Evolutionary conservation across 64 coral and sea anemone genomes (phyloP).

Genomic region (Actinia equina): DNA sequence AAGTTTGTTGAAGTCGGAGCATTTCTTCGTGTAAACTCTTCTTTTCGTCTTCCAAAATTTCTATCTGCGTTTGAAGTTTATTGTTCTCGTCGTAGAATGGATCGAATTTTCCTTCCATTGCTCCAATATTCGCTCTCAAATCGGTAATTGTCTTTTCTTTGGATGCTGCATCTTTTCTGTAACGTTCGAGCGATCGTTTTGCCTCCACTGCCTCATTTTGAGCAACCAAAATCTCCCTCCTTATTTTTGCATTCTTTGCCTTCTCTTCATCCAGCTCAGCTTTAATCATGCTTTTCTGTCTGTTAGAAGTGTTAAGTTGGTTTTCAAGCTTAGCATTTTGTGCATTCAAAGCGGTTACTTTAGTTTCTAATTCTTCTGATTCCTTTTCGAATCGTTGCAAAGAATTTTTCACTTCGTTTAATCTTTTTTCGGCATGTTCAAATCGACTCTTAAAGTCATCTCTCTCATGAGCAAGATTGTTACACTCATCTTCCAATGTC

Average conservation of each 20-base stretch:
- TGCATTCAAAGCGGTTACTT: conserved; percentile 65
- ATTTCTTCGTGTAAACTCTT: conserved; percentile 62
- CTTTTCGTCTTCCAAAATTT: conserved; percentile 86
- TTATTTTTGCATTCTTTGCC: conserved; percentile 51
- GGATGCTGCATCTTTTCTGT: conserved; percentile 52
- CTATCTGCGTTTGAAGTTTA: conserved; percentile 80
- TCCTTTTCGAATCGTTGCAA: conserved; percentile 68
- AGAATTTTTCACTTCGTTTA: conserved; percentile 56
- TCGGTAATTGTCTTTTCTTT: conserved; percentile 77
- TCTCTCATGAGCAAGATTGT: conserved; percentile 48
- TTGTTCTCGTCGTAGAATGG: conserved; percentile 85
- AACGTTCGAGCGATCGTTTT: conserved; percentile 58
- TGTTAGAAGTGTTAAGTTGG: conserved; percentile 57
- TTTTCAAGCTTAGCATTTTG: conserved; percentile 74
- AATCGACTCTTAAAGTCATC: conserved; percentile 79
- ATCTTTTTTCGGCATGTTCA: conserved; percentile 57
- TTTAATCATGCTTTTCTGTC: conserved; percentile 56
- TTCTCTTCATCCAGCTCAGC: conserved; percentile 77
- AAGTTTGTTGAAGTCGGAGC: conserved; percentile 50
- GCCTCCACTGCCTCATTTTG: conserved; percentile 51
- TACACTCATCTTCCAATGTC: conserved; percentile 51
- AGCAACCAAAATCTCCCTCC: conserved; percentile 49
- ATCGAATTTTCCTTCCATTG: conserved; percentile 74
- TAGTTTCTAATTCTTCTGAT: conserved; percentile 76
- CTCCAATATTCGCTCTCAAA: conserved; percentile 55